Percentiles rank a stretch among this genome's conserved stretches.
phyloP scores from a whole-genome alignment of 2,797 vertebrate genomes.

The Streptopelia turtur region DNA sequence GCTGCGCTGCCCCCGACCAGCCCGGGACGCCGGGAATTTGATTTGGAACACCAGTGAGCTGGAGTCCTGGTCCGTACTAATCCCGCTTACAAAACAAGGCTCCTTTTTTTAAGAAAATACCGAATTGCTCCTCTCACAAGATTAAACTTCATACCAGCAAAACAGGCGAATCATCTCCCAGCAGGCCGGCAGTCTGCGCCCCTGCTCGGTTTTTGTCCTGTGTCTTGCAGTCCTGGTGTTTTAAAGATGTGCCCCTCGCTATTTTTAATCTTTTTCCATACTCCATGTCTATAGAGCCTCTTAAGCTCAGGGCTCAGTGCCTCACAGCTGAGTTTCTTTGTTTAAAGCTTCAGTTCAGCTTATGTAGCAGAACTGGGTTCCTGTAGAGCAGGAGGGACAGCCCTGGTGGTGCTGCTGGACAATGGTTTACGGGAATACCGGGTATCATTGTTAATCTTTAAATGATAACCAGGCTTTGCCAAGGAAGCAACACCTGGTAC shows the following conservation, averaged over 20 bases:
- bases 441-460: background rate
- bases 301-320: background rate
- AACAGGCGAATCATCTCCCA: fast-evolving
- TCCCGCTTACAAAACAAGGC: background rate
- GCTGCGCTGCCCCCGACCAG: background rate
- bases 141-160: background rate
- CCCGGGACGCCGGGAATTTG: background rate
- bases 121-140: background rate
- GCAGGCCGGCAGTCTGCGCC: background rate
- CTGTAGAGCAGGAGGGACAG: background rate
- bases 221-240: background rate
- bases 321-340: background rate
- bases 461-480: background rate
- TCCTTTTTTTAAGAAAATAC: background rate
- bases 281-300: background rate
- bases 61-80: background rate
- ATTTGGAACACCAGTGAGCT: background rate
- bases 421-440: background rate
- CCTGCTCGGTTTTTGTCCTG: background rate
- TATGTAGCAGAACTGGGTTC: background rate
- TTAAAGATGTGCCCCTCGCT: background rate
- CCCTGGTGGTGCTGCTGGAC: background rate
- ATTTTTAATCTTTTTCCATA: background rate
- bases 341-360: background rate
- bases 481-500: background rate